Percentiles rank a stretch among this genome's conserved stretches.
Conservation (phyloP, 2,888 invertebrate species). For the Onchidella celtica region DNA sequence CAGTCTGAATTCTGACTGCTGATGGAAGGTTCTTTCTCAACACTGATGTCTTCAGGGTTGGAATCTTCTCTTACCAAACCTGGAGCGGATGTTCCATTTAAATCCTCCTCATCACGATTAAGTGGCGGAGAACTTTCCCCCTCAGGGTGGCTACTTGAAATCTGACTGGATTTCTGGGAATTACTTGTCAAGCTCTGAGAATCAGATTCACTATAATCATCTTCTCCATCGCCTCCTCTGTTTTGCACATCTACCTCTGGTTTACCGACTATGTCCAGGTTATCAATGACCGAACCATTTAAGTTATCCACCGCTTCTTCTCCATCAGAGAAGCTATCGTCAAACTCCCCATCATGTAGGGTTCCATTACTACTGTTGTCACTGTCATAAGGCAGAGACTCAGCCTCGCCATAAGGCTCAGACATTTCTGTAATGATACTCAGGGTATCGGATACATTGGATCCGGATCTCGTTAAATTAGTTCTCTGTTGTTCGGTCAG, state of each 20-base stretch:
- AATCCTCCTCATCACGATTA: not conserved
- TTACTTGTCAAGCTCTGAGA: not conserved
- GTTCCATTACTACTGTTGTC: slow-evolving; percentile 36
- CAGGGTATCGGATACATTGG: slow-evolving; percentile 66
- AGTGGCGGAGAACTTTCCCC: too few relatives aligned
- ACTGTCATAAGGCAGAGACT: slow-evolving; percentile 9
- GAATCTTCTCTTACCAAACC: not conserved
- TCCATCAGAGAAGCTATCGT: slow-evolving; percentile 28
- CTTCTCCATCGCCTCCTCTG: not conserved
- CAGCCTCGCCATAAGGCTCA: slow-evolving; percentile 60
- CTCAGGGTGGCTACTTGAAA: not conserved
- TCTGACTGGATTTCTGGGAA: not conserved
- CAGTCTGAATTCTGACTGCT: slow-evolving; percentile 8
- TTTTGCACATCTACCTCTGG: not conserved
- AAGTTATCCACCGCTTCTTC: not conserved
- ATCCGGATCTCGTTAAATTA: slow-evolving; percentile 8
- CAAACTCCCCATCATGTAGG: not conserved
- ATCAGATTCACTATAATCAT: not conserved
- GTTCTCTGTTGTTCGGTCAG: not conserved
- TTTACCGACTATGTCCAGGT: not conserved
- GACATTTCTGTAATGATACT: slow-evolving; percentile 73
- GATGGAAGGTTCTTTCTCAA: not conserved
- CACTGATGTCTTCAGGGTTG: slow-evolving; percentile 15
- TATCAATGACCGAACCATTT: not conserved
- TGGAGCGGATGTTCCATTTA: not conserved